A percentile compares a stretch with the other conserved stretches of the same genome.
These are phyloP conservation scores for Aurelia aurita DNA, from an alignment of 30 jellyfish, hydroid and myxozoan genomes.

Conservation along the genomic window DNA sequence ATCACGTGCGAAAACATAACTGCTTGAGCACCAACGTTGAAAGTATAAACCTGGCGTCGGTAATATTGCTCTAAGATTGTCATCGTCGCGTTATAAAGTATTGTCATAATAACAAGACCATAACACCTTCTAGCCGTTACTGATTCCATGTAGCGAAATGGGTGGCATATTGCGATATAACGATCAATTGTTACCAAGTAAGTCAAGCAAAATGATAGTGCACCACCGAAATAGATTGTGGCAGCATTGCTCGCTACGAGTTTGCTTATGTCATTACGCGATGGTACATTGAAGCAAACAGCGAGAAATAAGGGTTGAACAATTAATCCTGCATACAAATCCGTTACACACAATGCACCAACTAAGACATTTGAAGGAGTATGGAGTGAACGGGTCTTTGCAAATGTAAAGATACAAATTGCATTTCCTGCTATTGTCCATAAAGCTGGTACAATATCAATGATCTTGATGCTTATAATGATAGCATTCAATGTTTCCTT, in stretches of 20 bases:
- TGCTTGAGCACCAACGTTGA: not conserved
- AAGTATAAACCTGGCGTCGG: no score
- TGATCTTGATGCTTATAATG: no score
- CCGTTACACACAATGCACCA: no score
- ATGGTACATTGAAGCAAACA: not conserved
- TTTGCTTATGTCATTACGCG: not conserved
- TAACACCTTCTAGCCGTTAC: not conserved
- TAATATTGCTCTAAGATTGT: no score
- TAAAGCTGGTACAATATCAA: not conserved
- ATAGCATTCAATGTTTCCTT: no score
- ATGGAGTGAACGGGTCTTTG: not conserved
- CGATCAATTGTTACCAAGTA: conserved; percentile 6
- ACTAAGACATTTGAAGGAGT: no score
- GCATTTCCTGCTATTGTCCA: not conserved
- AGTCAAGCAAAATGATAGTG: not conserved
- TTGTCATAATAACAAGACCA: no score
- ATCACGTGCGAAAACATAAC: not conserved
- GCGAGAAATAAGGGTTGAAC: not conserved
- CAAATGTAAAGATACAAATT: not conserved
- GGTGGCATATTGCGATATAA: conserved; percentile 9
- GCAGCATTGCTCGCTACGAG: not conserved
- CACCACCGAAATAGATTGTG: not conserved
- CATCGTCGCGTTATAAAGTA: no score
- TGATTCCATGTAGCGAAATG: not conserved
- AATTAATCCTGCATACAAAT: not conserved